These are phyloP conservation scores for Machimus rusticus DNA, from an alignment of 2,888 invertebrate genomes.

Conservation along the genomic window DNA sequence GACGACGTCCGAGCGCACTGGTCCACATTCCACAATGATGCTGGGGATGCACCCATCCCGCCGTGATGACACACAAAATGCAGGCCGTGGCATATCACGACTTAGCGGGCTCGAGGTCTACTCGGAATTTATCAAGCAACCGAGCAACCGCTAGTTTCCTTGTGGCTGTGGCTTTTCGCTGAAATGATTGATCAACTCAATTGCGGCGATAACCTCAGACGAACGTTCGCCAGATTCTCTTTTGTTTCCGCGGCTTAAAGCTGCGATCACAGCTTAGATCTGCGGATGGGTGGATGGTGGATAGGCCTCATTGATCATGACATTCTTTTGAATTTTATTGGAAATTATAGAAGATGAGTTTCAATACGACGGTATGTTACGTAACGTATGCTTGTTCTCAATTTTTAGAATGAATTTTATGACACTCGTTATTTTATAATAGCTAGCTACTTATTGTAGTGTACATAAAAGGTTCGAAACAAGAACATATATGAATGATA, in stretches of 20 bases:
- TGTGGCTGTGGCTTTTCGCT: constrained; percentile 12
- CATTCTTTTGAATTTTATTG: not conserved
- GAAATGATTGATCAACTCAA: constrained; percentile 35
- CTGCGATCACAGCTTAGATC: not conserved
- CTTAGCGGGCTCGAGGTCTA: constrained; percentile 32
- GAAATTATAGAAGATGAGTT: too few species aligned
- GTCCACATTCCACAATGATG: not conserved
- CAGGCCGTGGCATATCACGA: constrained; percentile 43
- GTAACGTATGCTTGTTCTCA: not conserved
- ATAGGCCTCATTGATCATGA: not conserved
- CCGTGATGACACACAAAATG: constrained; percentile 37
- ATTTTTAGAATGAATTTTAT: not conserved
- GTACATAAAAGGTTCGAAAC: too few species aligned
- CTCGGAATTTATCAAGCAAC: not conserved
- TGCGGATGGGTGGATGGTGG: not conserved
- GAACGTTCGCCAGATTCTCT: not conserved
- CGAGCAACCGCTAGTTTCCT: not conserved
- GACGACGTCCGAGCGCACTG: not conserved
- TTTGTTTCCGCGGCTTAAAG: not conserved
- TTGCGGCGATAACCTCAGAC: constrained; percentile 28
- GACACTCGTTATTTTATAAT: not conserved
- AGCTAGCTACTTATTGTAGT: not conserved
- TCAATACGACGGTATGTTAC: not conserved
- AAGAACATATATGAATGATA: too few species aligned
- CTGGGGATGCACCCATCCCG: constrained; percentile 22